These are phyloP conservation scores for Stegophylla sp. DNA, from an alignment of 2,888 invertebrate genomes.

Conservation along the genomic window DNA sequence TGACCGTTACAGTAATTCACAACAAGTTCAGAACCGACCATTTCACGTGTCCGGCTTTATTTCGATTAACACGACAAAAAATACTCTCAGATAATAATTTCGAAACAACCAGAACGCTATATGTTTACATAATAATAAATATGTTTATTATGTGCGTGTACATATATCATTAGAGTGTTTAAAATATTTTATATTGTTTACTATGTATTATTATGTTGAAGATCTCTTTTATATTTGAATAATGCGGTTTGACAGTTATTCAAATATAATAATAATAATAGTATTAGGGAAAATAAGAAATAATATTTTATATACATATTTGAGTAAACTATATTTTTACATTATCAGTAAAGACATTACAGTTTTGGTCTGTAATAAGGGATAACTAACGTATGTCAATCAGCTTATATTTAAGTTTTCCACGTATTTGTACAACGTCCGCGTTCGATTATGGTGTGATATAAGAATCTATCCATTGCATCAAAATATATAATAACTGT, in stretches of 20 bases:
- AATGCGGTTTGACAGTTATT: not conserved
- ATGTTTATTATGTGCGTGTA: too few relatives aligned
- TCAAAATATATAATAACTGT: too few relatives aligned
- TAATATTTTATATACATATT: not conserved
- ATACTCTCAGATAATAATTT: too few relatives aligned
- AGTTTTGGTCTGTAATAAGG: not conserved
- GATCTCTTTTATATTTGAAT: not conserved
- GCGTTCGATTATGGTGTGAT: too few relatives aligned
- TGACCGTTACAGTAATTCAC: too few relatives aligned
- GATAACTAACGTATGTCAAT: conserved; percentile 2
- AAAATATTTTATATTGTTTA: not conserved
- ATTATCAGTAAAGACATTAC: not conserved
- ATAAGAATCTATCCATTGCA: too few relatives aligned
- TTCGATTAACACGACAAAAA: too few relatives aligned
- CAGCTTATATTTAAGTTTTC: not conserved
- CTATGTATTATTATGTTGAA: not conserved
- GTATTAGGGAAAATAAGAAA: not conserved
- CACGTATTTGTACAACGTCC: not conserved
- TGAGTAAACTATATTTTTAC: conserved; percentile 18
- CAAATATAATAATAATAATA: not conserved
- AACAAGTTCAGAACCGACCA: too few relatives aligned
- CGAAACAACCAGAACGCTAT: too few relatives aligned
- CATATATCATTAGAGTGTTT: not conserved
- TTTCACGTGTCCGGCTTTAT: too few relatives aligned
- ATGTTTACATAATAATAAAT: too few relatives aligned